A percentile compares a stretch with the other conserved stretches of the same genome.
Evolutionary conservation across 2,888 invertebrate genomes (phyloP).

Genomic region (Melieria picta): DNA sequence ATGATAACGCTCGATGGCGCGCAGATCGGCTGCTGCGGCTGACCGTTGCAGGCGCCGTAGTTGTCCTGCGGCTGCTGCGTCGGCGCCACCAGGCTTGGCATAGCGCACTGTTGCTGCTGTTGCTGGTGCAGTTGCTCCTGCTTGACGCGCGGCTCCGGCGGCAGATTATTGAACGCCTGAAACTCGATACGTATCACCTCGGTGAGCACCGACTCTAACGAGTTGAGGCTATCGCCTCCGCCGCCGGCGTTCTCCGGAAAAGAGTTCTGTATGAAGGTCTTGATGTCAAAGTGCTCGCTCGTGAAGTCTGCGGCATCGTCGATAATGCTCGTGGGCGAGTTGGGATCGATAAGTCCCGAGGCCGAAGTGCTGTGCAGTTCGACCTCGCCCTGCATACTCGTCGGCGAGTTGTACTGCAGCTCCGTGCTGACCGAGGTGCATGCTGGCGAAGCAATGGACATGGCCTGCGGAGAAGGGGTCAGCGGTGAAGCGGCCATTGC

Average conservation of each 20-base stretch:
- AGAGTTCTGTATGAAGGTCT: slow-evolving; percentile 50
- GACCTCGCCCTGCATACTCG: slow-evolving; percentile 33
- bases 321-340: slow-evolving; percentile 36
- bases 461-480: slow-evolving; percentile 21
- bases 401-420: slow-evolving; percentile 50
- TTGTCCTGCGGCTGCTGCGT: slow-evolving; percentile 44
- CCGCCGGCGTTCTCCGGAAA: slow-evolving; percentile 48
- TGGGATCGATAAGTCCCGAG: slow-evolving; percentile 19
- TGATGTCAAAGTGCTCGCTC: slow-evolving; percentile 51
- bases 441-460: slow-evolving; percentile 25
- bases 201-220: slow-evolving; percentile 84
- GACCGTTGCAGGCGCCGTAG: not conserved
- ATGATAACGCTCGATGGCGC: slow-evolving; percentile 52
- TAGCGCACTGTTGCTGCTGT: slow-evolving; percentile 21
- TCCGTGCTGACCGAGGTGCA: slow-evolving; percentile 15
- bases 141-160: slow-evolving; percentile 51
- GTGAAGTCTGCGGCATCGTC: slow-evolving; percentile 38
- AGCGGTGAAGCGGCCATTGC: not conserved
- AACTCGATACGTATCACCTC: slow-evolving; percentile 89
- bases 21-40: slow-evolving; percentile 49
- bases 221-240: slow-evolving; percentile 61
- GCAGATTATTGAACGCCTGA: slow-evolving; percentile 69
- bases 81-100: slow-evolving; percentile 32
- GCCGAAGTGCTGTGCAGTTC: slow-evolving; percentile 53
- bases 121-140: slow-evolving; percentile 50